phyloP scores from a whole-genome alignment of 2,888 invertebrate genomes.

The Labia minor region DNA sequence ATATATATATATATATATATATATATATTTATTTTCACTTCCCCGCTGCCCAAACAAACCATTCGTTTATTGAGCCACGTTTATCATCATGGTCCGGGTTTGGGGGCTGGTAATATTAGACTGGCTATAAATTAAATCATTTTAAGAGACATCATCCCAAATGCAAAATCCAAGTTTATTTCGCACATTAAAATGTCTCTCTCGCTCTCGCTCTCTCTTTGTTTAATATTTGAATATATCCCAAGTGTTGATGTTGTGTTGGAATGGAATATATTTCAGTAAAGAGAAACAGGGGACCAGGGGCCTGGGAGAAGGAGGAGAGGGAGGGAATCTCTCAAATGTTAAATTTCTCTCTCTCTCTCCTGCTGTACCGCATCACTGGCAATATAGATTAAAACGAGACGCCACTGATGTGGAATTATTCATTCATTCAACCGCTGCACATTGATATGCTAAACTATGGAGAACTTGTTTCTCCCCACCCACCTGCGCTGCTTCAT shows the following conservation, averaged over 20 bases:
- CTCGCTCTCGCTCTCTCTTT: background rate
- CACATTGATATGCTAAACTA: slow-evolving; percentile 13
- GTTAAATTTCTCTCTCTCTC: background rate
- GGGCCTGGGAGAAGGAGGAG: no score
- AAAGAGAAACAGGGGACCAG: background rate
- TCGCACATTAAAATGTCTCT: slow-evolving; percentile 7
- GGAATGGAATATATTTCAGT: slow-evolving; percentile 13
- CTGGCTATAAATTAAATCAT: slow-evolving; percentile 1
- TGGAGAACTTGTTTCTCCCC: background rate
- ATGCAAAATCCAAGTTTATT: slow-evolving; percentile 13
- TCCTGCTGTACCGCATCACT: background rate
- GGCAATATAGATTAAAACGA: slow-evolving; percentile 5
- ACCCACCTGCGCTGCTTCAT: no score
- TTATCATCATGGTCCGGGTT: background rate
- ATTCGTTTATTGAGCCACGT: background rate
- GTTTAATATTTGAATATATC: slow-evolving; percentile 13
- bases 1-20: no score
- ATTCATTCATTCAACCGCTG: slow-evolving; percentile 13
- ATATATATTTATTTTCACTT: background rate
- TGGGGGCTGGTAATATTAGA: background rate
- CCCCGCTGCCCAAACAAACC: no score
- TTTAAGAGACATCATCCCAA: slow-evolving; percentile 7
- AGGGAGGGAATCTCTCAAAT: background rate
- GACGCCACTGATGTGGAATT: slow-evolving; percentile 13
- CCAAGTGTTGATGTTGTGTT: slow-evolving; percentile 1